These are phyloP conservation scores for Drosophila fuyamai DNA, from an alignment of 1,140 invertebrate species.

Conservation along the genomic window DNA sequence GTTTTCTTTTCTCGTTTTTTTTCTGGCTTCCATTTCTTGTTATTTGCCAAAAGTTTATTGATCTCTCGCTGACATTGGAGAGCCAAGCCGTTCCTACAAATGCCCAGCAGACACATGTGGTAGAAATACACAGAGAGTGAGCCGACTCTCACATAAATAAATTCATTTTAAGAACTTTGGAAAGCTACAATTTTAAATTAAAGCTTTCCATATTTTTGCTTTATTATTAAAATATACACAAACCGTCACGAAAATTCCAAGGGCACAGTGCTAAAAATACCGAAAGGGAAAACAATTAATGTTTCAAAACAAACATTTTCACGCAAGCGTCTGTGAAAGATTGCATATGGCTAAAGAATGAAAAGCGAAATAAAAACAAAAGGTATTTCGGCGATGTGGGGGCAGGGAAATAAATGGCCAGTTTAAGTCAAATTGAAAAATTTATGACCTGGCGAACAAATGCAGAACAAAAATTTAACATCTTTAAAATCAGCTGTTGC, in stretches of 20 bases:
- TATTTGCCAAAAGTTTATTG: constrained; percentile 82
- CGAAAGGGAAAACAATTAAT: constrained; percentile 7
- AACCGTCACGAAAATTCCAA: constrained; percentile 78
- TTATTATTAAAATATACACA: constrained; percentile 35
- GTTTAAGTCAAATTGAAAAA: constrained; percentile 54
- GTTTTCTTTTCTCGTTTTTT: constrained; percentile 65
- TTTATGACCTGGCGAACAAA: constrained; percentile 64
- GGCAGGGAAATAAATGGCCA: constrained; percentile 17
- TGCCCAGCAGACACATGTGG: constrained; percentile 25
- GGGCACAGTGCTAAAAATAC: constrained; percentile 70
- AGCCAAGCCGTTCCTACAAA: constrained; percentile 19
- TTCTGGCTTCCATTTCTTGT: constrained; percentile 74
- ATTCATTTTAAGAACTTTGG: constrained; percentile 9
- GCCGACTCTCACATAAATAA: constrained; percentile 1
- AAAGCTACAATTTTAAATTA: constrained; percentile 10
- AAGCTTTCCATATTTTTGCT: constrained; percentile 3
- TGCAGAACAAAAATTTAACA: constrained; percentile 22
- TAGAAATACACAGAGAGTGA: constrained; percentile 2
- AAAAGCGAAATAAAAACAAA: constrained; percentile 10
- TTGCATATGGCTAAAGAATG: constrained; percentile 60
- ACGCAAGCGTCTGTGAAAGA: constrained; percentile 60
- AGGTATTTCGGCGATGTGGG: not conserved
- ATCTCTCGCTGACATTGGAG: constrained; percentile 68
- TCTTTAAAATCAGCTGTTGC: constrained; percentile 35
- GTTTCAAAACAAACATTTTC: constrained; percentile 42